These are phyloP conservation scores for Neotoxoptera formosana DNA, from an alignment of 1,140 invertebrate genomes.

Conservation along the genomic window DNA sequence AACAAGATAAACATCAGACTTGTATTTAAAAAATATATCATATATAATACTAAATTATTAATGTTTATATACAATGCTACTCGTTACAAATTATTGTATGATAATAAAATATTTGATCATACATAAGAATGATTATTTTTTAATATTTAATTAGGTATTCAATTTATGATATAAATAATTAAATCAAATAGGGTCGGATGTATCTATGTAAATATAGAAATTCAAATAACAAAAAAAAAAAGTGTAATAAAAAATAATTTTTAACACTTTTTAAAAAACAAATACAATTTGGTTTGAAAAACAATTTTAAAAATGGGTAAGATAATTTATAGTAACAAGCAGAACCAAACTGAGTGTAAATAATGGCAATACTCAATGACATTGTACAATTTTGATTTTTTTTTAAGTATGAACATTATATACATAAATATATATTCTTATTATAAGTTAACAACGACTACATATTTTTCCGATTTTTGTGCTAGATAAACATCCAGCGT, in stretches of 20 bases:
- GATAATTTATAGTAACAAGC: background rate
- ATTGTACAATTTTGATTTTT: slow-evolving; percentile 34
- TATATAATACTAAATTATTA: background rate
- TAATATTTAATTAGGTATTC: background rate
- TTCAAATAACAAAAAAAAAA: background rate
- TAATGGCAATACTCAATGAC: background rate
- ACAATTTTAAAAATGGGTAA: background rate
- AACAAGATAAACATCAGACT: background rate
- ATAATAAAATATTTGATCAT: background rate
- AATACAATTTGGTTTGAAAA: background rate
- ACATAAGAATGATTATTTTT: background rate
- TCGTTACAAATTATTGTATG: background rate
- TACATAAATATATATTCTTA: background rate
- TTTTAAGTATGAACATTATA: background rate
- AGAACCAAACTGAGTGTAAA: background rate
- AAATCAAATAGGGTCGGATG: background rate
- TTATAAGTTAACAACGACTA: background rate
- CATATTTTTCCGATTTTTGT: background rate
- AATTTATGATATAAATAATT: background rate
- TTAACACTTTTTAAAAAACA: background rate
- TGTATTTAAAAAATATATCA: background rate
- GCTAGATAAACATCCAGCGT: slow-evolving; percentile 27
- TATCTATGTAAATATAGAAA: background rate
- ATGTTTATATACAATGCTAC: background rate
- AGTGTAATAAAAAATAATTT: too few species aligned